These are phyloP conservation scores for Clarias gariepinus DNA, from an alignment of 2,113 vertebrate species.

Conservation along the genomic window DNA sequence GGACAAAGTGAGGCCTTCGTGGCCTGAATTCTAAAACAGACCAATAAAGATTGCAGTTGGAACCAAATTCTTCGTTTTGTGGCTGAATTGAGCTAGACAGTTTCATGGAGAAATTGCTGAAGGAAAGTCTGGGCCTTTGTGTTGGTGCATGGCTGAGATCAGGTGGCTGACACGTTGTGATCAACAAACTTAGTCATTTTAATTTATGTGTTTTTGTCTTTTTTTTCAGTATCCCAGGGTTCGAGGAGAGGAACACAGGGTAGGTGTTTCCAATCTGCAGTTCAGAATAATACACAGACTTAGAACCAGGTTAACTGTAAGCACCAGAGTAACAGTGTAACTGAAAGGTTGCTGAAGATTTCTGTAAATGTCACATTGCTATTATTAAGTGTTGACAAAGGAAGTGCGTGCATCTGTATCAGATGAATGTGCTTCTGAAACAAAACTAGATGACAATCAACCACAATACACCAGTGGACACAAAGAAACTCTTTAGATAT, in stretches of 20 bases:
- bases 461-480: not conserved
- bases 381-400: not conserved
- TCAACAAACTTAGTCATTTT: not conserved
- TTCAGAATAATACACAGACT: not conserved
- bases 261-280: slow-evolving; percentile 50
- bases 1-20: slow-evolving; percentile 4
- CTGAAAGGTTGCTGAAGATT: not conserved
- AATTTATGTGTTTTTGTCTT: slow-evolving; percentile 25
- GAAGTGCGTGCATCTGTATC: no score
- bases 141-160: not conserved
- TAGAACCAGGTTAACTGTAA: not conserved
- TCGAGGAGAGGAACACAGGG: slow-evolving; percentile 81
- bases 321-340: no score
- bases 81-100: not conserved
- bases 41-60: slow-evolving; percentile 4
- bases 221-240: slow-evolving; percentile 66
- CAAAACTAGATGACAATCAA: not conserved
- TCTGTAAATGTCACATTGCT: not conserved
- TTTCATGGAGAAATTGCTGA: not conserved
- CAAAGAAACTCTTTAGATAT: not conserved
- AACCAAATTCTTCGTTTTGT: not conserved
- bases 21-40: not conserved
- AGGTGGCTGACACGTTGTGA: not conserved
- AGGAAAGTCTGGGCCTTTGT: not conserved
- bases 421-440: not conserved